Conservation (phyloP, 2,888 invertebrate species). For the Phlogophora meticulosa region DNA sequence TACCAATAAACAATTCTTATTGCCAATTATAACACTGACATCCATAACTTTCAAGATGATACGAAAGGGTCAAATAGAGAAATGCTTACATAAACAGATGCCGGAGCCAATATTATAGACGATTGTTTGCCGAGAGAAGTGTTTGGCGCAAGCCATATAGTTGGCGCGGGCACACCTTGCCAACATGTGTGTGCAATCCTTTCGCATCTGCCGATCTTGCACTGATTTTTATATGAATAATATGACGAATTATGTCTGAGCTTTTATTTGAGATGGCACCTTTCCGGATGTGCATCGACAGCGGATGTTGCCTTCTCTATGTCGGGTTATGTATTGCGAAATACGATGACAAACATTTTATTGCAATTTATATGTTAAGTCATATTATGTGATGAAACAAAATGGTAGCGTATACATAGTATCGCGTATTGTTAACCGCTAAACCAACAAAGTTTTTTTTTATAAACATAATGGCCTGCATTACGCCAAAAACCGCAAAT, state of each 20-base stretch:
- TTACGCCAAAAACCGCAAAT: conserved; percentile 61
- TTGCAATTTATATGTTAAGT: conserved; percentile 35
- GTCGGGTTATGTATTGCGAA: conserved; percentile 72
- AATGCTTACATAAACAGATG: conserved; percentile 78
- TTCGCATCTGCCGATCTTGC: conserved; percentile 85
- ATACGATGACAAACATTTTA: conserved; percentile 58
- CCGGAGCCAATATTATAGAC: conserved; percentile 74
- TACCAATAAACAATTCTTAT: background rate
- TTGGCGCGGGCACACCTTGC: conserved; percentile 86
- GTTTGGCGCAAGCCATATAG: conserved; percentile 87
- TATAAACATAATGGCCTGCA: conserved; percentile 26
- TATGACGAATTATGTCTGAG: conserved; percentile 89
- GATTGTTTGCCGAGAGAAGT: conserved; percentile 79
- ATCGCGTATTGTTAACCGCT: conserved; percentile 7
- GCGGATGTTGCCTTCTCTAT: conserved; percentile 84
- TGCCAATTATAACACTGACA: conserved; percentile 8
- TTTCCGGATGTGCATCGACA: conserved; percentile 88
- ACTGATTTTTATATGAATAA: conserved; percentile 90
- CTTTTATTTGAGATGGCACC: conserved; percentile 88
- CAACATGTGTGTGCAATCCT: conserved; percentile 90
- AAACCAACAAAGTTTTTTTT: conserved; percentile 39
- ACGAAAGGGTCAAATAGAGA: conserved; percentile 63
- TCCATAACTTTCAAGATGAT: conserved; percentile 13
- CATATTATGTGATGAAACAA: background rate
- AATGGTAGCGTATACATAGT: background rate